Base-by-base conservation (phyloP, 37 sponge, comb jelly and placozoan species). In the Bolinopsis microptera region DNA sequence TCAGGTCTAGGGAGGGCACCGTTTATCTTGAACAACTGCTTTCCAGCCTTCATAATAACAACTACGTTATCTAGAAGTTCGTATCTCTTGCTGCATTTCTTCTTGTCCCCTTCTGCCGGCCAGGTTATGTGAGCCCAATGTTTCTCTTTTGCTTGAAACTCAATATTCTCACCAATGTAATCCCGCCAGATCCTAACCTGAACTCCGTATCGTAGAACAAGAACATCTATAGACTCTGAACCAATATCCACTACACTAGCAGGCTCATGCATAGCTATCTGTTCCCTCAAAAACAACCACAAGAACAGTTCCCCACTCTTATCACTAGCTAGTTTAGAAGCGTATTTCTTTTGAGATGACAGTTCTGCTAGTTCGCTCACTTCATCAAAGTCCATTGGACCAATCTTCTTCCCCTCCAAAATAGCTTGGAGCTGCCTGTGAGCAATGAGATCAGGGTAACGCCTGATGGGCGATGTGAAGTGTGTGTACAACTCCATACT, bases 401-500 rank as follows among this genome's bases (percentile, higher is more conserved):
- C 26, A 8, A 23, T 28, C 26, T 72, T 28, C 75, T 72, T 28
- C 18, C 31, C 75, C 18, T 72, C 75, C 26, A 72, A 72, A 24
- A 72, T 72, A 28, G 75, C 75, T 28, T 72, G 75, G 75, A 97
- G 92, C 93, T 95, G 95, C 31, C 98, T 68, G 39, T 98, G 98
- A 22, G 97, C 98, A 68, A 98, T 86, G 0, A 98, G 83, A 94
- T 98, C 98, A 37, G 98, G 95, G 76, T 98, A 98, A 75, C 98
- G 93, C 28, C 98, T 48, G 92, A 98, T 98, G 32, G 98, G 98
- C 1, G 98, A 98, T 31, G 98, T 98, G 94, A 97, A 98, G 94
- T 98, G 98, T 0, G 98, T 98, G 93, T 98, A 98, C 93, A 94
- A 94, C 27, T 95, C 94, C 13, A 97, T 95, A 93, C 94, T 97